Base-by-base conservation (phyloP, 2,888 invertebrate species). In the Patella caerulea region DNA sequence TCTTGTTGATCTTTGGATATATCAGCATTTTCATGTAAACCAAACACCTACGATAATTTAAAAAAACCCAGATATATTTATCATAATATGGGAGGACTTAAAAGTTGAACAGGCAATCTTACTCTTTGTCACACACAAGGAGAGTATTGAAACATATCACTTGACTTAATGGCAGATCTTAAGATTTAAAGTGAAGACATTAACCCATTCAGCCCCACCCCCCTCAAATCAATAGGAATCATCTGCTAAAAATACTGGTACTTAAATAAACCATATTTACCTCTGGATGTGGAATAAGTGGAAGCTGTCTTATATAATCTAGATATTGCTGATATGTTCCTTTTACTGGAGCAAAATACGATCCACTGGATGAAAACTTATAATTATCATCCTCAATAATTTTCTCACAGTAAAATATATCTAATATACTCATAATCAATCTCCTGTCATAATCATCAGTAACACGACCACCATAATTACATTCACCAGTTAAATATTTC, bases 391-490 rank as follows among this genome's bases (percentile, higher is more conserved):
- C 82, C 12, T 81, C 76, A 19, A 92, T 87, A 15, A 88, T 85
- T 14, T 88, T 79, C 7, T 80, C 76, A 78, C 83, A 85, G 85
- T 91, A 92, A 84, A 91, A 91, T 54, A 88, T 89, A 54, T 86
- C 77, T 24, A 92, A 87, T 7, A 92, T 80, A 81, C 89, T 90
- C 19, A 87, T 78, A 73, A 92, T 89, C 77, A 91, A 88, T 7
- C 91, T 87, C 9, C 91, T 83, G 79, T 92, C 92, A 73, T 86
- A 83, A 81, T 91, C 89, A 77, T 92, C 92, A 12, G 92, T 91
- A 52, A 92, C 92, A 71, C 91, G 85, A 4, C 92, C 92, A 9
- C 92, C 92, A 81, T 92, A 92, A 83, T 91, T 91, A 84, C 92
- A 92, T 83, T 92, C 90, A 19, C 91, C 91, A 0, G 91, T 91